Percentiles rank a stretch among this genome's conserved stretches.
These are phyloP conservation scores for Sclerurus mexicanus DNA, from an alignment of 2,113 vertebrate species.

Conservation along the genomic window DNA sequence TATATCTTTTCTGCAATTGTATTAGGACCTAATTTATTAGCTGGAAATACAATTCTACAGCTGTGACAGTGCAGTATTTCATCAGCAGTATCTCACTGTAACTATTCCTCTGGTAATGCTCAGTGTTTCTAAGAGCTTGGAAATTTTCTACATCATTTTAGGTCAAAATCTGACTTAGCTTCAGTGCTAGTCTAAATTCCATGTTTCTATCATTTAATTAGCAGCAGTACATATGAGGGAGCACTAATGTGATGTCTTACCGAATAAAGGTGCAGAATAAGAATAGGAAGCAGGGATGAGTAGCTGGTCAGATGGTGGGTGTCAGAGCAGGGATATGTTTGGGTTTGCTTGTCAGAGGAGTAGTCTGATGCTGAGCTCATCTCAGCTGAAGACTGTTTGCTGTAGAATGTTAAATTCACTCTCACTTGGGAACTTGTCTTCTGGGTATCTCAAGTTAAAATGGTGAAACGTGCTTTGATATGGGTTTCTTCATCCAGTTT, in stretches of 20 bases:
- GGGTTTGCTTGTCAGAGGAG: background rate
- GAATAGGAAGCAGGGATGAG: background rate
- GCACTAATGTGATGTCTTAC: background rate
- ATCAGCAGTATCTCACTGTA: background rate
- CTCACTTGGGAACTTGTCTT: background rate
- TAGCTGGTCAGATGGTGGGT: background rate
- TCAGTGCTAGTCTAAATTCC: background rate
- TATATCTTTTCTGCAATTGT: background rate
- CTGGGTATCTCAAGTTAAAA: background rate
- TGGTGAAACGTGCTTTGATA: background rate
- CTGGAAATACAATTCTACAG: background rate
- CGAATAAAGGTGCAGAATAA: background rate
- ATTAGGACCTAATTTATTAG: background rate
- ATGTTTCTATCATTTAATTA: background rate
- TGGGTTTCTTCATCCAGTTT: background rate
- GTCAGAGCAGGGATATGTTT: background rate
- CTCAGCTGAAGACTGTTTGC: background rate
- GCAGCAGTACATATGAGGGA: background rate
- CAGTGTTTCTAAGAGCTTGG: background rate
- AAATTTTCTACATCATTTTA: background rate
- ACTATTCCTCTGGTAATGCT: background rate
- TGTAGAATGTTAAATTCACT: background rate
- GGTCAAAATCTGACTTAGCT: background rate
- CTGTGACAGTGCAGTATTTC: background rate
- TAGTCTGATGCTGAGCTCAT: background rate